Conservation (phyloP, 2,888 invertebrate species). For the Psylliodes chrysocephalus region DNA sequence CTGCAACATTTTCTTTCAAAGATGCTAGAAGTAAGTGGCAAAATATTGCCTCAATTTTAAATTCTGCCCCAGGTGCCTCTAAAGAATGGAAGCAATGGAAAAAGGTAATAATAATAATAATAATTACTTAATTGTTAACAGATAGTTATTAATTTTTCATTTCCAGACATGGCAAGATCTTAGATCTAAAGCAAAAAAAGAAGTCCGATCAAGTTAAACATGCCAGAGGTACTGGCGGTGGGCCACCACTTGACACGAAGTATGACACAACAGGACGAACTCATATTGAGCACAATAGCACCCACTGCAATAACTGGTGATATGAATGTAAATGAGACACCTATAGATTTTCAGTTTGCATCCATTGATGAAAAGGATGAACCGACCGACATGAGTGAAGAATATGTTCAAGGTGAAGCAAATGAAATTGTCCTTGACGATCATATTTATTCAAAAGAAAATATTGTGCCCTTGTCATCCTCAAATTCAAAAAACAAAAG, state of each 20-base stretch:
- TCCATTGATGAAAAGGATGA: not conserved
- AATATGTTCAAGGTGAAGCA: conserved; percentile 3
- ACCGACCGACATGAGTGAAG: conserved; percentile 13
- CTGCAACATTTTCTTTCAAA: conserved; percentile 7
- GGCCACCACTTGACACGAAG: conserved; percentile 19
- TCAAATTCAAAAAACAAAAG: conserved; percentile 4
- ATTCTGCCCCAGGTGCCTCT: conserved; percentile 7
- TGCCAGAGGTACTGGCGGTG: conserved; percentile 26
- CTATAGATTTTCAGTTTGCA: conserved; percentile 10
- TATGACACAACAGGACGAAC: conserved; percentile 18
- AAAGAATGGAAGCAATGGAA: conserved; percentile 23
- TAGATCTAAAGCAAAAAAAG: conserved; percentile 15
- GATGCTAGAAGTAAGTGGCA: conserved; percentile 9
- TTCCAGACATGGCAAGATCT: conserved; percentile 22
- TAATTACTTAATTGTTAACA: conserved; percentile 11
- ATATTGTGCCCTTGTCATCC: conserved; percentile 10
- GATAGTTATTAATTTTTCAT: conserved; percentile 3
- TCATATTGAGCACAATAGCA: conserved; percentile 22
- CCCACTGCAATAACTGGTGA: conserved; percentile 15
- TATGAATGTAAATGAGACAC: conserved; percentile 10
- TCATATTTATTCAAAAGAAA: conserved; percentile 26
- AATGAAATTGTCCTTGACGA: conserved; percentile 20
- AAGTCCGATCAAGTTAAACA: conserved; percentile 19
- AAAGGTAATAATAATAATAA: not conserved
- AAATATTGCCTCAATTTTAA: conserved; percentile 12